Percentiles rank a stretch among this genome's conserved stretches.
Evolutionary conservation across 2,113 vertebrate genomes (phyloP).

Genomic region (Ceyx melanurus): DNA sequence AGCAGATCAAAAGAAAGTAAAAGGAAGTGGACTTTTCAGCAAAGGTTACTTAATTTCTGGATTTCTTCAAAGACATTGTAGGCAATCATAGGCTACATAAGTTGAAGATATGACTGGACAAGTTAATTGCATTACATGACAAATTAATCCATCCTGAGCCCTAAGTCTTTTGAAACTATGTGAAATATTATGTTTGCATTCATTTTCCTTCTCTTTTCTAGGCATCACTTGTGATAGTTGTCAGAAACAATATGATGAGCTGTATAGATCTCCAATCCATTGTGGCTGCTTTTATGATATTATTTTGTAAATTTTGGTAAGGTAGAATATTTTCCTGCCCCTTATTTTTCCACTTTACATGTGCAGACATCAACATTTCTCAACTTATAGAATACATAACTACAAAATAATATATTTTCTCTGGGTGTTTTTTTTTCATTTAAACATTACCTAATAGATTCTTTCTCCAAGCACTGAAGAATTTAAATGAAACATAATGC

Average conservation of each 20-base stretch:
- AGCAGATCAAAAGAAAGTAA: neutral
- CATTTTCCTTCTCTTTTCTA: neutral
- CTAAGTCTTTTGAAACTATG: neutral
- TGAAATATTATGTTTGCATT: neutral
- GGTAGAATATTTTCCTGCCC: neutral
- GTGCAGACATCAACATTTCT: neutral
- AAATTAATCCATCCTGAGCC: neutral
- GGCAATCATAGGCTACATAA: neutral
- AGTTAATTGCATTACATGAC: neutral
- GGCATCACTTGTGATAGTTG: neutral
- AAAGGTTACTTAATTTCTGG: neutral
- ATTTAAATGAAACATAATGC: neutral
- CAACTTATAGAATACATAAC: neutral
- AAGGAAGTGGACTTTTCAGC: neutral
- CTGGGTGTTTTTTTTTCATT: neutral
- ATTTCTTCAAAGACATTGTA: neutral
- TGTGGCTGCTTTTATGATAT: neutral
- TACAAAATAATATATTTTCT: neutral
- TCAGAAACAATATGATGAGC: neutral
- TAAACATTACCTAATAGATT: neutral
- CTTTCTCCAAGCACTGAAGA: neutral
- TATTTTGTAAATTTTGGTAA: neutral
- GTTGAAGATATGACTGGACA: neutral
- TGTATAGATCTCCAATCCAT: neutral
- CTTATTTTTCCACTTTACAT: neutral